These are phyloP conservation scores for Thalpophila matura DNA, from an alignment of 2,888 invertebrate genomes.

Conservation along the genomic window DNA sequence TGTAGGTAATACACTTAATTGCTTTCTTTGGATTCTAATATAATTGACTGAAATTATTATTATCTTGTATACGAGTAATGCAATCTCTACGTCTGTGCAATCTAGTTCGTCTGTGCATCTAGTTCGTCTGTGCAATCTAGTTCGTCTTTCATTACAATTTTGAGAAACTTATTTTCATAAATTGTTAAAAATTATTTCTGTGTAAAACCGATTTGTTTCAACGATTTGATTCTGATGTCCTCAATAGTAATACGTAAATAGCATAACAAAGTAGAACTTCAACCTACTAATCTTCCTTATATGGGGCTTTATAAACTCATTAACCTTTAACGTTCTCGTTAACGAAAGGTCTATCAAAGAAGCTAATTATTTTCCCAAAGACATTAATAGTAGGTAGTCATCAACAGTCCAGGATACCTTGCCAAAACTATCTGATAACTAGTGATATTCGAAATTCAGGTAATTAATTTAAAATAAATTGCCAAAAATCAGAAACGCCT, in stretches of 20 bases:
- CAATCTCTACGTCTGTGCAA: no score
- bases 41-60: slow-evolving; percentile 4
- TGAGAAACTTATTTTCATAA: not conserved
- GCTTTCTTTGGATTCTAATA: slow-evolving; percentile 37
- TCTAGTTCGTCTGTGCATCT: no score
- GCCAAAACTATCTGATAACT: no score
- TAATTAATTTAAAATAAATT: not conserved
- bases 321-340: no score
- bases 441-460: no score
- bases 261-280: no score
- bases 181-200: not conserved
- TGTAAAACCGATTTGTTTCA: not conserved
- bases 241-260: not conserved
- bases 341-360: not conserved
- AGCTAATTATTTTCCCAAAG: no score
- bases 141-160: not conserved
- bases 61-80: slow-evolving; percentile 20
- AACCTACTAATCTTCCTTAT: no score
- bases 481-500: not conserved
- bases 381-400: slow-evolving; percentile 1
- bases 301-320: no score
- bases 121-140: not conserved
- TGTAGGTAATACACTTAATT: slow-evolving; percentile 40
- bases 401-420: not conserved
- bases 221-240: not conserved